These are phyloP conservation scores for Gymnogyps californianus DNA, from an alignment of 2,113 vertebrate species.

Conservation along the genomic window DNA sequence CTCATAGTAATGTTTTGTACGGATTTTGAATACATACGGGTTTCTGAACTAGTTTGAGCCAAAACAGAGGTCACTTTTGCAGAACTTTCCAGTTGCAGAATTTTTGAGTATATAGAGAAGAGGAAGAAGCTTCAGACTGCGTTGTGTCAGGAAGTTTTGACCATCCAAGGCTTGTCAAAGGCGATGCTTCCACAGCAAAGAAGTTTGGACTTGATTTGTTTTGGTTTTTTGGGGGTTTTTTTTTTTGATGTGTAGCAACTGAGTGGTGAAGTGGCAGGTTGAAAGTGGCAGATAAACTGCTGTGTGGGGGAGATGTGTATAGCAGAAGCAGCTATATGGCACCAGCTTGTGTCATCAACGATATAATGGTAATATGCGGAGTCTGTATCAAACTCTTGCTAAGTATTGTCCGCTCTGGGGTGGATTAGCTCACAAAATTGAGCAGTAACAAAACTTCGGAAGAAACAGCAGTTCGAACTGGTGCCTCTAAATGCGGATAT, in stretches of 20 bases:
- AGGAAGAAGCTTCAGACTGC: neutral
- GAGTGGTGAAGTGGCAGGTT: neutral
- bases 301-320: neutral
- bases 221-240: neutral
- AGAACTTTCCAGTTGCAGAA: neutral
- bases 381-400: neutral
- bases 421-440: neutral
- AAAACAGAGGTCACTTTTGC: neutral
- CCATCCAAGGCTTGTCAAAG: neutral
- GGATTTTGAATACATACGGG: neutral
- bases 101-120: neutral
- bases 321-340: neutral
- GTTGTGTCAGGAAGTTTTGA: neutral
- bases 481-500: rapidly evolving
- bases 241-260: neutral
- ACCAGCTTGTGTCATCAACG: neutral
- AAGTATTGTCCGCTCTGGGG: neutral
- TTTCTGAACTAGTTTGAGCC: neutral
- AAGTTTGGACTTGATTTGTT: neutral
- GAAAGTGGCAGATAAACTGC: neutral
- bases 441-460: neutral
- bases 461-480: neutral
- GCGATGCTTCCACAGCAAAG: neutral
- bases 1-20: neutral
- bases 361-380: neutral